Evolutionary conservation across 2,888 invertebrate genomes (phyloP).

Genomic region (Bombylius discolor): DNA sequence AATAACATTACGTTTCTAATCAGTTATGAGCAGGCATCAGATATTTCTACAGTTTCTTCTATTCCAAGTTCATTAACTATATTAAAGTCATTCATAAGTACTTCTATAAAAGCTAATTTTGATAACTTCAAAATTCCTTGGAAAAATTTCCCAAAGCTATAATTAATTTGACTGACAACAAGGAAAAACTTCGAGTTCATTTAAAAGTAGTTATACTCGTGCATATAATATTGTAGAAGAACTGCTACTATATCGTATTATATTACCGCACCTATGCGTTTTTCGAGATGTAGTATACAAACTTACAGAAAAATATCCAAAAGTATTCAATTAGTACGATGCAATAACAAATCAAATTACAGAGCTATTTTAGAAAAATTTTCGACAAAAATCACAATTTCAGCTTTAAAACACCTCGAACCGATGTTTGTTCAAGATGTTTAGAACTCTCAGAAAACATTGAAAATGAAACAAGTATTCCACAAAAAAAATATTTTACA

Average conservation of each 20-base stretch:
- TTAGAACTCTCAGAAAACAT: too few relatives aligned
- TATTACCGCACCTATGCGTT: not conserved
- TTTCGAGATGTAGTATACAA: not conserved
- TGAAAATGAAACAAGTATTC: too few relatives aligned
- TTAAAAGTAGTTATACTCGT: conserved; percentile 1
- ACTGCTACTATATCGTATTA: not conserved
- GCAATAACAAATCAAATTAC: too few relatives aligned
- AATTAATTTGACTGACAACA: not conserved
- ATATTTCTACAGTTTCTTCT: not conserved
- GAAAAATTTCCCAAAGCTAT: not conserved
- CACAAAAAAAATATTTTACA: too few relatives aligned
- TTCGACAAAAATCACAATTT: too few relatives aligned
- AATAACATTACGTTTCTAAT: not conserved
- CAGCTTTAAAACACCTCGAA: too few relatives aligned
- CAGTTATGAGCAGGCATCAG: too few relatives aligned
- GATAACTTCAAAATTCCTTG: not conserved
- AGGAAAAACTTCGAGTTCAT: not conserved
- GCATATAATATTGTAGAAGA: conserved; percentile 1
- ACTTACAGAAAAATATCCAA: not conserved
- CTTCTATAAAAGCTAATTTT: too few relatives aligned
- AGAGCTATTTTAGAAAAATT: too few relatives aligned
- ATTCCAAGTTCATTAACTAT: not conserved
- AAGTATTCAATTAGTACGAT: not conserved
- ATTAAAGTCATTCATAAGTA: not conserved
- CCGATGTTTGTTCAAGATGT: too few relatives aligned